Evolutionary conservation across 2,888 invertebrate species (phyloP).

Genomic region (Tethea ocularis): DNA sequence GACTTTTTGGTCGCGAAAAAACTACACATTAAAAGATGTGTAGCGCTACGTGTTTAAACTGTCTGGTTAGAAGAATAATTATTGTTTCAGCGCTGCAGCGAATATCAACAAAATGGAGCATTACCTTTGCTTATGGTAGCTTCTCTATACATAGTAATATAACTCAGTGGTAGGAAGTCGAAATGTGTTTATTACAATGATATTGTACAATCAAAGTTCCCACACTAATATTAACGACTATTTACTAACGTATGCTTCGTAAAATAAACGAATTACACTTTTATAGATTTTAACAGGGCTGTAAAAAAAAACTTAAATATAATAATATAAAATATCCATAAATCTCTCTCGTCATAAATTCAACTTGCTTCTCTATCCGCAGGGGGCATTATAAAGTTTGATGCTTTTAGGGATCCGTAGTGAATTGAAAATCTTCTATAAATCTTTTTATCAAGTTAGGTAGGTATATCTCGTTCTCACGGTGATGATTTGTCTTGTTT

Average conservation of each 20-base stretch:
- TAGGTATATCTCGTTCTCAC: neutral
- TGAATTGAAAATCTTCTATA: neutral
- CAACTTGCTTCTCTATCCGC: constrained; percentile 15
- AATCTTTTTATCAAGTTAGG: constrained; percentile 8
- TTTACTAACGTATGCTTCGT: constrained; percentile 19
- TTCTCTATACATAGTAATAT: neutral
- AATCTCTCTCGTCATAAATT: constrained; percentile 50
- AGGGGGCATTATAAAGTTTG: constrained; percentile 27
- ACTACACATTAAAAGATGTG: too few relatives aligned
- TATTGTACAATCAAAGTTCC: constrained; percentile 1
- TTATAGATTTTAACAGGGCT: constrained; percentile 46
- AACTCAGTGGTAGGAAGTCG: neutral
- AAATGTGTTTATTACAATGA: neutral
- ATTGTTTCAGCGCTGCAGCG: too few relatives aligned
- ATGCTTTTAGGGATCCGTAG: constrained; percentile 23
- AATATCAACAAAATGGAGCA: too few relatives aligned
- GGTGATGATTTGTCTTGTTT: too few relatives aligned
- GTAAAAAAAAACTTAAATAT: constrained; percentile 36
- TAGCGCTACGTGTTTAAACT: too few relatives aligned
- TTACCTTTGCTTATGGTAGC: too few relatives aligned
- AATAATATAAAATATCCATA: constrained; percentile 43
- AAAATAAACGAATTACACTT: constrained; percentile 46
- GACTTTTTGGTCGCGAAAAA: too few relatives aligned
- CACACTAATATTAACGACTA: constrained; percentile 1
- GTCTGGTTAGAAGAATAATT: too few relatives aligned